Evolutionary conservation across 2,113 vertebrate species (phyloP).

Genomic region (Semicossyphus pulcher): DNA sequence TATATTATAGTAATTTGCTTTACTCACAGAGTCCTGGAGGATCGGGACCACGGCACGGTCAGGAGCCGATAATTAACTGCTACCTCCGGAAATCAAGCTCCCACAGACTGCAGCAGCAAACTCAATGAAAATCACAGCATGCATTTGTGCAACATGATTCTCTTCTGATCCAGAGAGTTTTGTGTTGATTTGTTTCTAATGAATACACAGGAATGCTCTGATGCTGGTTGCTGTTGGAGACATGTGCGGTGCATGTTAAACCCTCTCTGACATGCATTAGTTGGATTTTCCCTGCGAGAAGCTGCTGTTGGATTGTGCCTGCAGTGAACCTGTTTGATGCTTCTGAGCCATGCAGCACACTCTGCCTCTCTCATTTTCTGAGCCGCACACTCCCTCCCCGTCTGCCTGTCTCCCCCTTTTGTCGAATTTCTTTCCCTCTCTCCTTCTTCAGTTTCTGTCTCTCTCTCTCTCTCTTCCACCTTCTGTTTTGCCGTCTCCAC

Average conservation of each 20-base stretch:
- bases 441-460: background rate
- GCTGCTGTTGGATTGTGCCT: slow-evolving; percentile 2
- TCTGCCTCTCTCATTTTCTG: background rate
- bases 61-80: background rate
- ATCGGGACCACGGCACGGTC: too few relatives aligned
- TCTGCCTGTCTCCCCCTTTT: slow-evolving; percentile 5
- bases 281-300: background rate
- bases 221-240: background rate
- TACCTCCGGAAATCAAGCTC: background rate
- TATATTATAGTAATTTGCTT: too few relatives aligned
- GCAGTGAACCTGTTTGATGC: background rate
- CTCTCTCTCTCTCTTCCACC: background rate
- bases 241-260: too few relatives aligned
- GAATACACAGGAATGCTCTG: background rate
- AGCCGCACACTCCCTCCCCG: background rate
- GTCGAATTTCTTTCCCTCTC: background rate
- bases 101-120: background rate
- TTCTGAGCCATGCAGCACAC: background rate
- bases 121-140: too few relatives aligned
- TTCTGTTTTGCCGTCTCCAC: slow-evolving; percentile 16
- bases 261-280: too few relatives aligned
- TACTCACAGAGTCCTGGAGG: too few relatives aligned
- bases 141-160: too few relatives aligned
- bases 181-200: too few relatives aligned
- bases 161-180: too few relatives aligned